Evolutionary conservation across 1,140 invertebrate species (phyloP).

Genomic region (Dufourea novaeangliae): DNA sequence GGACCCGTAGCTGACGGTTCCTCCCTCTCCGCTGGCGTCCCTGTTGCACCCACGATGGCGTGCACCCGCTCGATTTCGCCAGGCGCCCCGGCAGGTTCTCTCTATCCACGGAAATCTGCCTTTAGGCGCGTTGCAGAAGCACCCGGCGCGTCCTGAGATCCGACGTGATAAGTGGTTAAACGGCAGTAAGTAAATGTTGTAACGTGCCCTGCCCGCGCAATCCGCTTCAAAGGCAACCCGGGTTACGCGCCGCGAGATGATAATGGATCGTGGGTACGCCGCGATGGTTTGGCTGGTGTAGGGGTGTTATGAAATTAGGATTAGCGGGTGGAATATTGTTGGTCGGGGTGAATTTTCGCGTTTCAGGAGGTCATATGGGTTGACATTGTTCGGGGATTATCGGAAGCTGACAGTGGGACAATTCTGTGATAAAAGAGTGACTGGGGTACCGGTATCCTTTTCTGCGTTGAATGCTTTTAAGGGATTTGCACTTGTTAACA

Average conservation of each 20-base stretch:
- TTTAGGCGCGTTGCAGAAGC: slow-evolving; percentile 57
- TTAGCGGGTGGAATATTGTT: slow-evolving; percentile 32
- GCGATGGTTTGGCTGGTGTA: too few species aligned
- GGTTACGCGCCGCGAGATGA: slow-evolving; percentile 43
- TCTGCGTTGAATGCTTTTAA: too few species aligned
- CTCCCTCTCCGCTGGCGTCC: slow-evolving; percentile 20
- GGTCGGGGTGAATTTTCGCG: slow-evolving; percentile 6
- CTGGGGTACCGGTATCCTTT: too few species aligned
- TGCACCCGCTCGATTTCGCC: slow-evolving; percentile 33
- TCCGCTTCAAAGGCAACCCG: slow-evolving; percentile 45
- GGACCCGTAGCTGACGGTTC: slow-evolving; percentile 7
- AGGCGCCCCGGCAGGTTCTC: not conserved
- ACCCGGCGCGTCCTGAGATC: slow-evolving; percentile 57
- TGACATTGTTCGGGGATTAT: too few species aligned
- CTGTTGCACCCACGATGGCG: slow-evolving; percentile 44
- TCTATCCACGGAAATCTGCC: slow-evolving; percentile 56
- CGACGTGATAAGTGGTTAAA: slow-evolving; percentile 71
- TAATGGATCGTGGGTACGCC: slow-evolving; percentile 53
- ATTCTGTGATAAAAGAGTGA: too few species aligned
- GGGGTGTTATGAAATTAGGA: slow-evolving; percentile 57
- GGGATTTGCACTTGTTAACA: too few species aligned
- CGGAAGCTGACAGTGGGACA: too few species aligned
- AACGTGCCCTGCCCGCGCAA: slow-evolving; percentile 32
- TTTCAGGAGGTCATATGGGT: too few species aligned
- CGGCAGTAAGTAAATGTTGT: slow-evolving; percentile 68